A percentile compares a stretch with the other conserved stretches of the same genome.
phyloP scores from a whole-genome alignment of 2,888 invertebrate species.

The Campaea margaritaria region DNA sequence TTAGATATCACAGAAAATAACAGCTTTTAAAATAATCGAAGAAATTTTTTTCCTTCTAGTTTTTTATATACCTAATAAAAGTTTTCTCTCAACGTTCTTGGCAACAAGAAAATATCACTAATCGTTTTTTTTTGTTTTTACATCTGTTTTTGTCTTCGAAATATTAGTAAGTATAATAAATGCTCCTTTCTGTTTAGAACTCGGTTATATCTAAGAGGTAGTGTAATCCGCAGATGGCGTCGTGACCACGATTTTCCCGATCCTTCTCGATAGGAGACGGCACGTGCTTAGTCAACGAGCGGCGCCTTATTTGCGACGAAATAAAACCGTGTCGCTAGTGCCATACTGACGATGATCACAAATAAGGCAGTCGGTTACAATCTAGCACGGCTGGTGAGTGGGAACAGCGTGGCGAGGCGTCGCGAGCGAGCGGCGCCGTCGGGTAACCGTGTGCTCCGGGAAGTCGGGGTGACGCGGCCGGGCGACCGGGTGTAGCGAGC shows the following conservation, averaged over 20 bases:
- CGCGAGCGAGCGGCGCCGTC: neutral
- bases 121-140: no score
- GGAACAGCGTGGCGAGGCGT: no score
- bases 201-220: constrained; percentile 17
- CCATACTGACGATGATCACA: no score
- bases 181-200: constrained; percentile 59
- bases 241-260: constrained; percentile 9
- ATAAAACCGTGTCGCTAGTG: neutral
- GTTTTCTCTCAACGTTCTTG: no score
- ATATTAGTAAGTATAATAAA: constrained; percentile 62
- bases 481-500: no score
- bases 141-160: constrained; percentile 53
- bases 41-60: constrained; percentile 1
- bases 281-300: neutral
- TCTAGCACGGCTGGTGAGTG: no score
- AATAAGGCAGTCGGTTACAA: no score
- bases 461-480: no score
- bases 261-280: neutral
- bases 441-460: no score
- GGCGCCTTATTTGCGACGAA: neutral
- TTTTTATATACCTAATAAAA: no score
- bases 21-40: constrained; percentile 57
- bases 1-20: constrained; percentile 69
- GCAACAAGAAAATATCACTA: constrained; percentile 81
- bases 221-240: constrained; percentile 31